Conservation (phyloP, 2,797 vertebrate genomes). For the Cirrhinus mrigala region DNA sequence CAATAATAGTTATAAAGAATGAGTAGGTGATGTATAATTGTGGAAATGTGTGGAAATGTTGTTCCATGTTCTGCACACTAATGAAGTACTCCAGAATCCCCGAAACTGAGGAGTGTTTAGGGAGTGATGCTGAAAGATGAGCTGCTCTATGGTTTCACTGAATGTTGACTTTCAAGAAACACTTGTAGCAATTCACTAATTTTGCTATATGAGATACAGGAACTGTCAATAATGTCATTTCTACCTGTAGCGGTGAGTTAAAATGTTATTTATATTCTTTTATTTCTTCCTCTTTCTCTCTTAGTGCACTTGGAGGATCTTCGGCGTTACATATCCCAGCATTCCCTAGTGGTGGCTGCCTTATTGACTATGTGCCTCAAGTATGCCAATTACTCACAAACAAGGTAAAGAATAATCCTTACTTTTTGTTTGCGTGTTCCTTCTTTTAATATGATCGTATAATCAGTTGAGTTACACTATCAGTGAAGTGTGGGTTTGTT, state of each 20-base stretch:
- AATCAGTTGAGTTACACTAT: neutral
- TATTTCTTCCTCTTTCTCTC: slow-evolving; percentile 47
- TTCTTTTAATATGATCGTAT: slow-evolving; percentile 10
- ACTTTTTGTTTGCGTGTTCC: slow-evolving; percentile 30
- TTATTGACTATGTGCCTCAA: slow-evolving; percentile 98
- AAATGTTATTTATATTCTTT: neutral
- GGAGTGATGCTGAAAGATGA: neutral
- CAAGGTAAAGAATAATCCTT: slow-evolving; percentile 83
- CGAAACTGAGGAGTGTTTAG: slow-evolving; percentile 10
- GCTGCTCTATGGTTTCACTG: neutral
- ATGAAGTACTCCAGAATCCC: neutral
- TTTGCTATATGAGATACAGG: neutral
- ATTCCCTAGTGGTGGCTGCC: slow-evolving; percentile 95
- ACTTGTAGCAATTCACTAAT: neutral
- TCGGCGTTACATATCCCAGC: slow-evolving; percentile 97
- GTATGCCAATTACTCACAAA: slow-evolving; percentile 97
- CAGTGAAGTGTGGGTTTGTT: neutral
- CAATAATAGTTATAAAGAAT: neutral
- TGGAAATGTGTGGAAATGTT: neutral
- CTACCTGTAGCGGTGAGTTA: neutral
- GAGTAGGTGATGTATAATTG: neutral
- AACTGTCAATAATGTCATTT: neutral
- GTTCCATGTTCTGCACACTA: neutral
- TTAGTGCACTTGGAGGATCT: slow-evolving; percentile 93
- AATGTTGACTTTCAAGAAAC: neutral